phyloP scores from a whole-genome alignment of 1,140 invertebrate genomes.

The Drosophila repleta region DNA sequence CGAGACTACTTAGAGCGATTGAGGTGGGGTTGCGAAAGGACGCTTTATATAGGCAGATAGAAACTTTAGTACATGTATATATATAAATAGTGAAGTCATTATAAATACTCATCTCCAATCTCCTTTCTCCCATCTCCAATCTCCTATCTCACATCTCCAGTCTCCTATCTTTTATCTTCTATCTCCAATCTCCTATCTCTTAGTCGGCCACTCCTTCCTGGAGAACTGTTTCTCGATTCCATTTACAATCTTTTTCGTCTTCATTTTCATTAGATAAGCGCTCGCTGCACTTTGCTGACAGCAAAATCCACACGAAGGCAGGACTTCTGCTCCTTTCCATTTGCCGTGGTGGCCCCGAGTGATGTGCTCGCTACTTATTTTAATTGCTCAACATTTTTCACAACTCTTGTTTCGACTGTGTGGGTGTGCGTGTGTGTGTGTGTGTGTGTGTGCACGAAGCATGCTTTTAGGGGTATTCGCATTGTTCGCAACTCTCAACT shows the following conservation, averaged over 20 bases:
- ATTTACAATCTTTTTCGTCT: conserved; percentile 3
- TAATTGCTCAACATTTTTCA: conserved; percentile 79
- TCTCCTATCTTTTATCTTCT: too few relatives aligned
- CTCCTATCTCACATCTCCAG: too few relatives aligned
- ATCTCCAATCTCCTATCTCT: too few relatives aligned
- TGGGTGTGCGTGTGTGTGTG: not conserved
- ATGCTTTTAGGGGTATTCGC: conserved; percentile 65
- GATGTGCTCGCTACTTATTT: conserved; percentile 65
- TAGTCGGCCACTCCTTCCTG: too few relatives aligned
- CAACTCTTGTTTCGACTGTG: conserved; percentile 52
- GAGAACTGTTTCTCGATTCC: not conserved
- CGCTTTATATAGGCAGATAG: too few relatives aligned
- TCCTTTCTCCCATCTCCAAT: too few relatives aligned
- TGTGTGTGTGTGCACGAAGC: conserved; percentile 10
- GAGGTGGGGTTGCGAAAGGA: not conserved
- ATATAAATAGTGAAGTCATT: too few relatives aligned
- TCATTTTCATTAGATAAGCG: conserved; percentile 34
- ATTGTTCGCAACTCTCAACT: conserved; percentile 49
- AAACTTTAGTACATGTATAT: too few relatives aligned
- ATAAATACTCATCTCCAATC: too few relatives aligned
- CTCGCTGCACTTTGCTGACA: conserved; percentile 55
- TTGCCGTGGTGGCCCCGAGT: conserved; percentile 11
- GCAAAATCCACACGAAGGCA: conserved; percentile 54
- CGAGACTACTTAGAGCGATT: conserved; percentile 4
- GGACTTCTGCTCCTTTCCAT: conserved; percentile 8